A percentile compares a stretch with the other conserved stretches of the same genome.
Conservation (phyloP, 2,888 invertebrate species). For the Labia minor region DNA sequence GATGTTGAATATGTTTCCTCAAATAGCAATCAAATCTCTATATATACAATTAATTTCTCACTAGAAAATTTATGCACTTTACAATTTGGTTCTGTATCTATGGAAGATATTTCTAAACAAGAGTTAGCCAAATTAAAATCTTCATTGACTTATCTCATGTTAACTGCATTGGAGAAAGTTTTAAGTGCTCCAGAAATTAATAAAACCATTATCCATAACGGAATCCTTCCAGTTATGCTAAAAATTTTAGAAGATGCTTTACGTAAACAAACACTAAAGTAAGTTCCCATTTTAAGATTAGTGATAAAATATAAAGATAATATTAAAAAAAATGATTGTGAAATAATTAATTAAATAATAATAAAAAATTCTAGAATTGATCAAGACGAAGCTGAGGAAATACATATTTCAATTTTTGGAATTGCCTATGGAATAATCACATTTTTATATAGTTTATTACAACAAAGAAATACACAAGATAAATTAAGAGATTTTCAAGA, state of each 20-base stretch:
- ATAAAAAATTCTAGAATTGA: too few relatives aligned
- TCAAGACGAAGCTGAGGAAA: conserved; percentile 39
- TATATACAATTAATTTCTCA: conserved; percentile 50
- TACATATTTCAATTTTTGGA: conserved; percentile 50
- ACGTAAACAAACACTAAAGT: conserved; percentile 23
- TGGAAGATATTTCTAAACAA: conserved; percentile 21
- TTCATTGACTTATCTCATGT: conserved; percentile 45
- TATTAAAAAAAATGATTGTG: background rate
- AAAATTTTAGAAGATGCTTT: conserved; percentile 47
- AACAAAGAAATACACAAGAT: conserved; percentile 44
- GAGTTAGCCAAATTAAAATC: conserved; percentile 44
- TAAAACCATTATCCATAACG: conserved; percentile 46
- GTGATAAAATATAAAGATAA: conserved; percentile 14
- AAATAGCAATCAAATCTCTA: conserved; percentile 39
- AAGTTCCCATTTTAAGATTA: too few relatives aligned
- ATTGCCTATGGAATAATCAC: conserved; percentile 47
- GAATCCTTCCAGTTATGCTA: conserved; percentile 50
- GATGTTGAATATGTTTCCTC: conserved; percentile 20
- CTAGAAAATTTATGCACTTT: conserved; percentile 48
- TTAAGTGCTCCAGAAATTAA: conserved; percentile 37
- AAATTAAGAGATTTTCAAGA: conserved; percentile 47
- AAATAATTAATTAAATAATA: too few relatives aligned
- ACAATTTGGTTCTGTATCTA: conserved; percentile 45
- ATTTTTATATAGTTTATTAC: conserved; percentile 47
- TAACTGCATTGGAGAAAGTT: conserved; percentile 47